Conservation (phyloP, 2,113 vertebrate species). For the Myiozetetes cayanensis region DNA sequence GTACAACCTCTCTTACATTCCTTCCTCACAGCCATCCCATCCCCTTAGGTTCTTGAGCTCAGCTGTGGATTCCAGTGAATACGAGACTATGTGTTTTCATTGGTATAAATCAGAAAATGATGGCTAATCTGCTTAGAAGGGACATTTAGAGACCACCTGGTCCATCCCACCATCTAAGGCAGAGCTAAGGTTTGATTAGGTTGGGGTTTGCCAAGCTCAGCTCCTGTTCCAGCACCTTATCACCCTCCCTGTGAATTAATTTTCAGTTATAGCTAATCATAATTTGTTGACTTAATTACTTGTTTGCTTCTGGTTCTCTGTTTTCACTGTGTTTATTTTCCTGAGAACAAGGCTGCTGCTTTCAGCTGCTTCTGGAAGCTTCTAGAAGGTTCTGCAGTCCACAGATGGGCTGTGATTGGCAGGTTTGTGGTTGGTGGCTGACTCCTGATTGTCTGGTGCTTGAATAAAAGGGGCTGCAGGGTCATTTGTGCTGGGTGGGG, state of each 20-base stretch:
- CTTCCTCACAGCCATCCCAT: not conserved
- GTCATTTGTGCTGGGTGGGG: accelerated
- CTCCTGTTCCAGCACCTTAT: not conserved
- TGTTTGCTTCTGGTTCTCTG: not conserved
- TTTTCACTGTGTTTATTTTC: accelerated
- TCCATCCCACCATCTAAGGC: too few species aligned
- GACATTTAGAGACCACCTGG: not conserved
- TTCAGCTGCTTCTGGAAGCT: not conserved
- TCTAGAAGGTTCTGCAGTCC: not conserved
- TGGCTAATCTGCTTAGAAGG: not conserved
- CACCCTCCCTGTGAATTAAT: not conserved
- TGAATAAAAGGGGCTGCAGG: not conserved
- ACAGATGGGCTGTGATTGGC: not conserved
- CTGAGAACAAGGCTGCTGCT: accelerated
- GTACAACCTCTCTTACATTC: accelerated
- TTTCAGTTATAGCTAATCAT: not conserved
- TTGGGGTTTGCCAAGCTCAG: not conserved
- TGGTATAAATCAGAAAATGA: not conserved
- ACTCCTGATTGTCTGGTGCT: not conserved
- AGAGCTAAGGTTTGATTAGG: not conserved
- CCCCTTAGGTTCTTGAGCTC: not conserved
- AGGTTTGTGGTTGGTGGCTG: too few species aligned
- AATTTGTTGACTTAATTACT: not conserved
- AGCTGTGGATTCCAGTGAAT: accelerated
- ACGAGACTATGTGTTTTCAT: accelerated